These are phyloP conservation scores for Drosophila robusta DNA, from an alignment of 2,888 invertebrate species.

Conservation along the genomic window DNA sequence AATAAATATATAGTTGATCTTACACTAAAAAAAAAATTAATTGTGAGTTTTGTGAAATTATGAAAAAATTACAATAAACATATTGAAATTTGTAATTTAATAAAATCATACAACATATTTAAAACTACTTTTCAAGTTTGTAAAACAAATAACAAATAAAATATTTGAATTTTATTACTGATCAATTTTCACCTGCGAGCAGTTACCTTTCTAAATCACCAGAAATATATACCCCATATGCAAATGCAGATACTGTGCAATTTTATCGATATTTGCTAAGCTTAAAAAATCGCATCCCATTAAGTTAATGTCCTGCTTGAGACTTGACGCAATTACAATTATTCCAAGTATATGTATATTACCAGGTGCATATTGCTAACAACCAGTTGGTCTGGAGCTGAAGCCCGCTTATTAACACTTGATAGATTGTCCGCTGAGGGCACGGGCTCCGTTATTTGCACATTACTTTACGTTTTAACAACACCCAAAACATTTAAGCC, in stretches of 20 bases:
- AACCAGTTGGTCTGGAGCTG: conserved; percentile 34
- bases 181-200: neutral
- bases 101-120: no score
- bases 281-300: neutral
- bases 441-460: conserved; percentile 74
- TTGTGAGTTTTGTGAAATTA: no score
- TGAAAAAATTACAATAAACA: no score
- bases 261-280: neutral
- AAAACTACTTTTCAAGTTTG: no score
- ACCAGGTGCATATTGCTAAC: conserved; percentile 28
- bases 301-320: neutral
- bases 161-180: no score
- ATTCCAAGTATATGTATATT: neutral
- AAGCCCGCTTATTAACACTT: conserved; percentile 68
- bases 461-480: conserved; percentile 74
- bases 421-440: conserved; percentile 74
- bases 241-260: no score
- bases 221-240: neutral
- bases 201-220: neutral
- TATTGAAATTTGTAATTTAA: no score
- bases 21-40: no score
- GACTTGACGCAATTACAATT: conserved; percentile 14
- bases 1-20: no score
- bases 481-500: conserved; percentile 78
- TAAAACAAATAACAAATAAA: no score